Evolutionary conservation across 2,888 invertebrate species (phyloP), one percentile per base, ranked within the genome.

Genomic region (Drosophila pegasa): DNA sequence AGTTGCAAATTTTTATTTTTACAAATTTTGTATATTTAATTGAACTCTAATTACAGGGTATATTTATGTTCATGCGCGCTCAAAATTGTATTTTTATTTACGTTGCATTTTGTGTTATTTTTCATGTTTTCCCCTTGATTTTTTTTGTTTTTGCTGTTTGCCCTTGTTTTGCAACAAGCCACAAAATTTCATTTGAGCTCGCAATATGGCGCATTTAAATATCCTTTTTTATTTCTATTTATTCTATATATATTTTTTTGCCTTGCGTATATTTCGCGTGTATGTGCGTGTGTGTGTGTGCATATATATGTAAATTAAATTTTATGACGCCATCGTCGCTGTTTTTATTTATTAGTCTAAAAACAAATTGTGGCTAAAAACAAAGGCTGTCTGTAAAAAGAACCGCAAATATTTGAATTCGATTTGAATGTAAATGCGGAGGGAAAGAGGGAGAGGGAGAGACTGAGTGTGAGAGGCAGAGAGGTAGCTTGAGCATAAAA

Each of bases 141-240:
- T 58, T 31, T 4, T 10, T 14, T 54, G 10, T 18, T 47, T 9
- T 25, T 27, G 31, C n/a, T 20, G 5, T 8, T 25, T 65, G 25
- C 25, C 45, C 64, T 79, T 77, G 63, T 75, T 73, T 69, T 71
- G 65, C 45, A 74, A 68, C 73, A 71, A 71, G 72, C 88, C 85
- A 82, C 88, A 85, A 87, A 85, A 85, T 87, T 85, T 85, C 88
- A 85, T 85, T 85, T 82, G 66, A 75, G 78, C 73, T 78, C 69
- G 78, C 88, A 82, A 87, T 80, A 87, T 87, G 88, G 72, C 57
- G 80, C 78, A 78, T 87, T 87, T 82, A 71, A 78, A 80, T 85
- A 64, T 65, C 3, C 47, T 66, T 66, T 77, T 64, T 71, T 48
- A 51, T 54, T 37, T 41, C 27, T 70, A 75, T 40, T 29, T 31